phyloP scores from a whole-genome alignment of 2,113 vertebrate species.

The Phoenicopterus ruber region DNA sequence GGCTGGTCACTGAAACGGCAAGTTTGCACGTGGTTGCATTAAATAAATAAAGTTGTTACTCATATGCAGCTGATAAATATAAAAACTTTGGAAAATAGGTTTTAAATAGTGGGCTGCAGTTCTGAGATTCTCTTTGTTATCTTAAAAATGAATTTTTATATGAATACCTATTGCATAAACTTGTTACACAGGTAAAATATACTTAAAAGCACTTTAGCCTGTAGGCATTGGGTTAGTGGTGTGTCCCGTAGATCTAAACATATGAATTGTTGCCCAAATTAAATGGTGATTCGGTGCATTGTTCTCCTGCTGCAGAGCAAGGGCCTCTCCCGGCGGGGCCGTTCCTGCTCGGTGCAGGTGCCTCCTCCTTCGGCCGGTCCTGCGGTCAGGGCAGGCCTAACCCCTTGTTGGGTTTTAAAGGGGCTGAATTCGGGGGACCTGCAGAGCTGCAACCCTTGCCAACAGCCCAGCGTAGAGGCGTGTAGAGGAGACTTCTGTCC shows the following conservation, averaged over 20 bases:
- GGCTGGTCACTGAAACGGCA: slow-evolving; percentile 1
- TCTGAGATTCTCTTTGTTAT: neutral
- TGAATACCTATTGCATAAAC: neutral
- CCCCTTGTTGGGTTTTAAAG: neutral
- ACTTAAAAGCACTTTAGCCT: neutral
- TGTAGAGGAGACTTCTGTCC: neutral
- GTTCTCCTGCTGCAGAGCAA: neutral
- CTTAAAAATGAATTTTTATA: neutral
- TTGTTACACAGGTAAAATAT: neutral
- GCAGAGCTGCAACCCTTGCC: neutral
- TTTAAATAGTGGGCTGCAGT: neutral
- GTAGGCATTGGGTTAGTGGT: neutral
- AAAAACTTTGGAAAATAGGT: neutral
- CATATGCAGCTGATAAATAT: neutral
- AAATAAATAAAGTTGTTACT: neutral
- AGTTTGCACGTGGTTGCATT: neutral
- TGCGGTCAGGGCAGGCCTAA: neutral
- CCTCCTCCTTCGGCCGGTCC: neutral
- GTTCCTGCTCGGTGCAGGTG: neutral
- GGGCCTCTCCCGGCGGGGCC: neutral
- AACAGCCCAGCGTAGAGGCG: neutral
- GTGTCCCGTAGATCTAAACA: neutral
- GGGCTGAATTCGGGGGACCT: neutral
- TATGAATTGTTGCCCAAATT: neutral
- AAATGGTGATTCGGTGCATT: accelerated